A percentile compares a stretch with the other conserved stretches of the same genome.
phyloP scores from a whole-genome alignment of 2,888 invertebrate species.

The Anoplius nigerrimus region DNA sequence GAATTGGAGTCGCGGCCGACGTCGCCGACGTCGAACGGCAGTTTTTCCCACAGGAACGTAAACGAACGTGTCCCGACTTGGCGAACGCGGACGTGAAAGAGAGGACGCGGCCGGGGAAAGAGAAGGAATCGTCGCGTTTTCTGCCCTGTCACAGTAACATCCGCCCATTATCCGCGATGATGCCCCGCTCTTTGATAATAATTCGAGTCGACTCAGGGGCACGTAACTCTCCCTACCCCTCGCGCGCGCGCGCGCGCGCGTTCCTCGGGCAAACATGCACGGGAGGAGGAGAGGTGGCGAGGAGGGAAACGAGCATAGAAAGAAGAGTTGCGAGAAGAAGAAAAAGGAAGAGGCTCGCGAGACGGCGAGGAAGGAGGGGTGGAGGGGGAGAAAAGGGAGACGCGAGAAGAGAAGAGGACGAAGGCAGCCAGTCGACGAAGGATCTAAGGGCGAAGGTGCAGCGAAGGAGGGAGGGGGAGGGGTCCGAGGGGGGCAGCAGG shows the following conservation, averaged over 20 bases:
- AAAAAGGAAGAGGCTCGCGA: conserved; percentile 20
- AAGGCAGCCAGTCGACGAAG: conserved; percentile 18
- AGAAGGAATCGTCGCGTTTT: conserved; percentile 36
- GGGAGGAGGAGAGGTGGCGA: neutral
- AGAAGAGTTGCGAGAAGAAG: conserved; percentile 4
- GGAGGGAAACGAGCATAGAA: conserved; percentile 21
- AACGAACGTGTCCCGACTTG: neutral
- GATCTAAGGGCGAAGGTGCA: conserved; percentile 39
- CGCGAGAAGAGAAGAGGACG: conserved; percentile 9
- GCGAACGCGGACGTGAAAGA: conserved; percentile 16
- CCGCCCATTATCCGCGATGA: conserved; percentile 60
- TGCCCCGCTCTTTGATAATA: conserved; percentile 57
- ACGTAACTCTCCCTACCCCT: conserved; percentile 34
- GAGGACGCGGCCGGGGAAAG: neutral
- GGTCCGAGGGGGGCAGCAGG: conserved; percentile 13
- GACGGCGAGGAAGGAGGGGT: conserved; percentile 12
- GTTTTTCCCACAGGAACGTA: conserved; percentile 55
- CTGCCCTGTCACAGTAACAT: conserved; percentile 60
- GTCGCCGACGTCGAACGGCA: conserved; percentile 1
- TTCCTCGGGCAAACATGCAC: conserved; percentile 10
- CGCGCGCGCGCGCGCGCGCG: conserved; percentile 15
- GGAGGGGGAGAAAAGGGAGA: conserved; percentile 8
- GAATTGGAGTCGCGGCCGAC: neutral
- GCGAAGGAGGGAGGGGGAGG: conserved; percentile 12
- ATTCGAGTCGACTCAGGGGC: conserved; percentile 49